These are phyloP conservation scores for Botia kubotai DNA, from an alignment of 2,797 vertebrate species.

Conservation along the genomic window DNA sequence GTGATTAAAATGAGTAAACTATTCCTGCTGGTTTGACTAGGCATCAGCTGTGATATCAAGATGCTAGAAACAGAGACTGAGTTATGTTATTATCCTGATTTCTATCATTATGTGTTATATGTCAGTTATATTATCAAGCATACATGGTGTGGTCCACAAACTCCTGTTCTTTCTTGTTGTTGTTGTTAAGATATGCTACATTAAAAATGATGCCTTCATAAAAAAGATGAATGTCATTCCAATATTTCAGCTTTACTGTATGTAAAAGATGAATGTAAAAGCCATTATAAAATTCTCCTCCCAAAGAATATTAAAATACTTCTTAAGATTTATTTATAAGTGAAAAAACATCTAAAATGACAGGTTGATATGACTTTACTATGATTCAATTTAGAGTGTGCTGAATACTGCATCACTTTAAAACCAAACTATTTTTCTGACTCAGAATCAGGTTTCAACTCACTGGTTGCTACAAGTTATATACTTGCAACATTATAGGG, in stretches of 20 bases:
- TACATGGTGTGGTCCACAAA: neutral
- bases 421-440: neutral
- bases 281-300: slow-evolving; percentile 12
- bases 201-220: slow-evolving; percentile 10
- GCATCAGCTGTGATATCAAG: neutral
- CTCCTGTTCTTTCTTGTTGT: neutral
- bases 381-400: slow-evolving; percentile 2
- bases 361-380: slow-evolving; percentile 2
- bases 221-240: slow-evolving; percentile 8
- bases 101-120: neutral
- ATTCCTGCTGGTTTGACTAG: slow-evolving; percentile 18
- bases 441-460: neutral
- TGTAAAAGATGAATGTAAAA: slow-evolving; percentile 8
- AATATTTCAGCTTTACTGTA: neutral
- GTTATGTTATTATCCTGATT: neutral
- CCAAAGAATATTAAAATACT: slow-evolving; percentile 23
- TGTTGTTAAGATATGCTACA: slow-evolving; percentile 13
- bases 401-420: neutral
- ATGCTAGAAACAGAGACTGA: slow-evolving; percentile 1
- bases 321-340: slow-evolving; percentile 12
- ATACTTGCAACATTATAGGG: neutral
- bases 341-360: slow-evolving; percentile 10
- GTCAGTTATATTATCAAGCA: neutral
- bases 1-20: slow-evolving; percentile 5
- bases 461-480: neutral